These are phyloP conservation scores for Phalacrocorax pelagicus DNA, from an alignment of 2,113 vertebrate species.

Conservation along the genomic window DNA sequence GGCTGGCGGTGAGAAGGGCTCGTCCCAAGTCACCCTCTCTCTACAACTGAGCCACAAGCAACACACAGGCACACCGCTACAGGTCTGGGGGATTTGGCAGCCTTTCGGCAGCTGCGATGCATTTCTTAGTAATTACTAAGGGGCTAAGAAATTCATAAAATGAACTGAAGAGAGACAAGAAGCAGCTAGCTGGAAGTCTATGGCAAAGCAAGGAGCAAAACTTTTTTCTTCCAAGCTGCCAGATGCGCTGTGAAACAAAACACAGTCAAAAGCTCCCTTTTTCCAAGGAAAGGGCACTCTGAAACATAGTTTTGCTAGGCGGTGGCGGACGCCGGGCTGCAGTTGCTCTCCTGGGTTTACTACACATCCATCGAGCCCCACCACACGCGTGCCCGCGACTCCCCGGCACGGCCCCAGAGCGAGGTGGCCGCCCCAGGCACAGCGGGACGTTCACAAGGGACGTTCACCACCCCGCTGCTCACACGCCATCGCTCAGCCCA, in stretches of 20 bases:
- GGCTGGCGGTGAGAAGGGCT: neutral
- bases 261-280: neutral
- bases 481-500: rapidly evolving
- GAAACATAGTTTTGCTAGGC: neutral
- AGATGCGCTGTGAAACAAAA: neutral
- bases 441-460: neutral
- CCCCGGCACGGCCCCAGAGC: neutral
- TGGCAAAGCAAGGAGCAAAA: neutral
- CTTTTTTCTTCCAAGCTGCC: neutral
- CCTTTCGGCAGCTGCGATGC: neutral
- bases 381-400: neutral
- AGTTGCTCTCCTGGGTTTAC: neutral
- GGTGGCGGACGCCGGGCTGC: rapidly evolving
- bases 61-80: neutral
- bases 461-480: neutral
- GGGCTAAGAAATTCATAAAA: neutral
- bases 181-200: neutral
- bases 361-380: neutral
- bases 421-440: rapidly evolving
- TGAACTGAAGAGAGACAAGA: neutral
- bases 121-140: neutral
- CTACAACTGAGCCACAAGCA: neutral
- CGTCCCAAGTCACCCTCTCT: neutral
- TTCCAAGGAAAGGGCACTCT: neutral
- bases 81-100: neutral